Percentiles rank a stretch among this genome's conserved stretches.
Conservation (phyloP, 2,113 vertebrate genomes). For the Atractosteus spatula region DNA sequence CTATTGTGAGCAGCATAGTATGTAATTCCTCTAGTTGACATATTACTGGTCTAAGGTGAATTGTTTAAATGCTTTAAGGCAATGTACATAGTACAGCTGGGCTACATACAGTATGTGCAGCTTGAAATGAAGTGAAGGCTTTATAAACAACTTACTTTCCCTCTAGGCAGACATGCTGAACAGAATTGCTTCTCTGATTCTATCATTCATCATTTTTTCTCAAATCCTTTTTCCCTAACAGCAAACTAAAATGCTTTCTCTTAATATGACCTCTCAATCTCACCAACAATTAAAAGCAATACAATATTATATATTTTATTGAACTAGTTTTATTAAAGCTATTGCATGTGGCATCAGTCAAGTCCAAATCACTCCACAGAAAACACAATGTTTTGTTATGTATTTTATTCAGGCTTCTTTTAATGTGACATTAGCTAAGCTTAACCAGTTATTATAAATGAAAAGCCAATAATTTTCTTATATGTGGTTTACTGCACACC, state of each 20-base stretch:
- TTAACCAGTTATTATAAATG: background rate
- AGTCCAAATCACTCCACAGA: background rate
- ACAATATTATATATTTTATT: background rate
- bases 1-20: constrained; percentile 6
- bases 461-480: background rate
- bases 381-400: background rate
- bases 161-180: constrained; percentile 25
- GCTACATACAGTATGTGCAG: constrained; percentile 10
- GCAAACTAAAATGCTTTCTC: background rate
- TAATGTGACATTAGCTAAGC: background rate
- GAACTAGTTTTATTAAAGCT: background rate
- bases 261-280: background rate
- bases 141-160: constrained; percentile 29
- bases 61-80: constrained; percentile 10
- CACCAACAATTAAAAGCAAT: background rate
- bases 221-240: constrained; percentile 27
- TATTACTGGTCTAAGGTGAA: constrained; percentile 14
- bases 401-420: background rate
- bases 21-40: constrained; percentile 21
- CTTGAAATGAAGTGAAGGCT: constrained; percentile 28
- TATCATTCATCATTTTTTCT: constrained; percentile 39
- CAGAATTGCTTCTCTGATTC: constrained; percentile 34
- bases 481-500: background rate
- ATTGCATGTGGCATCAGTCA: background rate
- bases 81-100: background rate